Evolutionary conservation across 92 coral and sea anemone genomes (phyloP).

Genomic region (Porites lobata): DNA sequence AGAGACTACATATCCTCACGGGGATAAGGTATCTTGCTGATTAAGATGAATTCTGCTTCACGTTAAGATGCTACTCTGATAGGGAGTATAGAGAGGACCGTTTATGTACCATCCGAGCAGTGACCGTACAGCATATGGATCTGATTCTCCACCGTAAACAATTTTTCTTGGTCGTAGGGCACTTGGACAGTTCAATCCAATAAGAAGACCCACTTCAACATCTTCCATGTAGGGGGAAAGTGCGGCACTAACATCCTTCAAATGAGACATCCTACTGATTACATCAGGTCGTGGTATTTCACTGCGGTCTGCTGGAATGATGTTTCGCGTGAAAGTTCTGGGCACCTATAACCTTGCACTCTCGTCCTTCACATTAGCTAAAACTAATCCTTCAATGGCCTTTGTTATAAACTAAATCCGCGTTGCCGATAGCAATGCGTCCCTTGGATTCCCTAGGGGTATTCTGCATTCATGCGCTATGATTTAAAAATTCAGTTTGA

Average conservation of each 20-base stretch:
- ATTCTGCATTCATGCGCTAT: neutral
- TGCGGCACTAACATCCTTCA: constrained; percentile 42
- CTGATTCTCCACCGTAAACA: too few species aligned
- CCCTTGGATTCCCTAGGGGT: constrained; percentile 52
- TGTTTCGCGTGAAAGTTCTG: constrained; percentile 51
- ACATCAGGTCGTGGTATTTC: constrained; percentile 68
- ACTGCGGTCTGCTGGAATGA: constrained; percentile 63
- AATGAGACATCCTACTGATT: constrained; percentile 40
- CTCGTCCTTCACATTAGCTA: neutral
- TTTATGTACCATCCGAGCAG: too few species aligned
- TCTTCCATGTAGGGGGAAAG: constrained; percentile 72
- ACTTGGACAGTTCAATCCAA: too few species aligned
- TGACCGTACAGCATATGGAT: too few species aligned
- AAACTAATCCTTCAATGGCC: constrained; percentile 49
- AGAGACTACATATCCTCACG: constrained; percentile 29
- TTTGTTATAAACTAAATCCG: too few species aligned
- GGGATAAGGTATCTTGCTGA: constrained; percentile 13
- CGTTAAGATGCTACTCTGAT: too few species aligned
- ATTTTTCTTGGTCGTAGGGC: neutral
- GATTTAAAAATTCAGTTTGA: too few species aligned
- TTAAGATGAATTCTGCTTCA: too few species aligned
- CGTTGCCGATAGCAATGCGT: neutral
- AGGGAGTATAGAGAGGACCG: too few species aligned
- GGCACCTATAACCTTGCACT: constrained; percentile 29
- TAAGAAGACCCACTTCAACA: constrained; percentile 56